Evolutionary conservation across 2,113 vertebrate genomes (phyloP), one percentile per base, ranked within the genome.

Genomic region (Cryptoleucopteryx plumbea): DNA sequence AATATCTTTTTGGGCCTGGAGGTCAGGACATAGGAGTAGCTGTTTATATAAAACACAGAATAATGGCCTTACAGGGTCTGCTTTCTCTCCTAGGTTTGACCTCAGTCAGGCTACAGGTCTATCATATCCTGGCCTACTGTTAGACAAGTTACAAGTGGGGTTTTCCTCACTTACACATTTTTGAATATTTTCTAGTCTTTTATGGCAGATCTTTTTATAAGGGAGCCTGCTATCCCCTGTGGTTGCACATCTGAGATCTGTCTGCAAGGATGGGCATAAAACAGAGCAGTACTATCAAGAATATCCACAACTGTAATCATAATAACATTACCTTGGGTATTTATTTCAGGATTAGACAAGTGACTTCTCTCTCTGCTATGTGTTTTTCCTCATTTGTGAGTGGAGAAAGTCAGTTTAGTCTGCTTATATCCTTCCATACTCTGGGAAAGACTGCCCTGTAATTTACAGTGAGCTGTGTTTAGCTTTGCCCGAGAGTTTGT

Each of bases 391-490:
- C 16, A 63, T 42, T 82, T 82, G n/a, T 84, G 56, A 53, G 14
- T 72, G 13, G 42, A 88, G 62, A 88, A 81, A 56, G 62, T 73
- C 29, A 29, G 11, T 96, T 90, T 83, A 90, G 45, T 42, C 73
- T 40, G 10, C 40, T 40, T 40, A 11, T 40, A 40, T 40, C 40
- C 40, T 40, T 40, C 10, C 40, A 40, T 40, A 40, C 40, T 40
- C 40, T 40, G 40, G 40, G 40, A 40, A 40, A 40, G 27, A 38
- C 56, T 81, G 43, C 23, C n/a, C 65, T 91, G 62, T 94, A 95
- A 97, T 97, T 97, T 94, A 82, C 81, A 43, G 43, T 31, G 65
- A 85, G 40, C 88, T 84, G 48, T 87, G 83, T 96, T 97, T 94
- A 95, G 58, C 40, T 94, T 87, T 95, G 56, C 83, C 50, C 61